Evolutionary conservation across 2,797 vertebrate genomes (phyloP).

Genomic region (Petrocephalus sullivani): DNA sequence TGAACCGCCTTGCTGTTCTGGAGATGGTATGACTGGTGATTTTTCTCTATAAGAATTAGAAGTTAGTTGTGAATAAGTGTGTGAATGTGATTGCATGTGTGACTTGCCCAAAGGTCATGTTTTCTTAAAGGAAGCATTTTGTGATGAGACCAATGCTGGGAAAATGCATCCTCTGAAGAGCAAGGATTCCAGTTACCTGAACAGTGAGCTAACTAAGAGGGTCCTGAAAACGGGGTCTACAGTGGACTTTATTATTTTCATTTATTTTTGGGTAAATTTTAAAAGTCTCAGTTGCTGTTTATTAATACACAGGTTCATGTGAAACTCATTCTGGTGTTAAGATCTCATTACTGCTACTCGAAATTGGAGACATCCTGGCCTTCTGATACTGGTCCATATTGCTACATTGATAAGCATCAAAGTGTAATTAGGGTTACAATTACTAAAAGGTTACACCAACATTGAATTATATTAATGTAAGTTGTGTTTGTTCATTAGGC

Average conservation of each 20-base stretch:
- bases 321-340: not conserved
- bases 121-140: not conserved
- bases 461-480: not conserved
- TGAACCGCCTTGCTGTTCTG: not conserved
- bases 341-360: not conserved
- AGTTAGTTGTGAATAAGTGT: not conserved
- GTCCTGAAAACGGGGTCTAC: not conserved
- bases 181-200: not conserved
- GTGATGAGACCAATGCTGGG: not conserved
- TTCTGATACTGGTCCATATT: too few relatives aligned
- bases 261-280: not conserved
- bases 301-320: not conserved
- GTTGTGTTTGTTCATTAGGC: not conserved
- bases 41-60: not conserved
- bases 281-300: not conserved
- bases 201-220: not conserved
- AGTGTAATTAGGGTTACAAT: not conserved
- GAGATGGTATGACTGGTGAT: not conserved
- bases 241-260: not conserved
- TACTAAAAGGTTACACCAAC: not conserved
- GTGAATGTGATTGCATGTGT: not conserved
- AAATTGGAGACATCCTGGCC: too few relatives aligned
- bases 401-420: too few relatives aligned
- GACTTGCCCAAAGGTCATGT: not conserved
- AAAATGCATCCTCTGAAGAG: too few relatives aligned